phyloP scores from a whole-genome alignment of 2,113 vertebrate genomes.

The Anseranas semipalmata region DNA sequence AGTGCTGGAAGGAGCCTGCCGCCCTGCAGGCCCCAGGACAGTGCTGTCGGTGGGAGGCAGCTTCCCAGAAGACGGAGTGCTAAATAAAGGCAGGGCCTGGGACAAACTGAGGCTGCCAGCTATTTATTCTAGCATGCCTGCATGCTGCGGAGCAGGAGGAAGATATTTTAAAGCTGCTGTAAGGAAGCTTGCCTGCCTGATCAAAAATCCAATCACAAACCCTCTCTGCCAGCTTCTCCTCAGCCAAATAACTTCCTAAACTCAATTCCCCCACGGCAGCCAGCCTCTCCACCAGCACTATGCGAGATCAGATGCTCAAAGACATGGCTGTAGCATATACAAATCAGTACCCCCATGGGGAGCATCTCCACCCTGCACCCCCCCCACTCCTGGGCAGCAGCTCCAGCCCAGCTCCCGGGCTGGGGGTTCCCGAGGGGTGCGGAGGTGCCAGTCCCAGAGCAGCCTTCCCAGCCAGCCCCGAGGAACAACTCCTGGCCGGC shows the following conservation, averaged over 20 bases:
- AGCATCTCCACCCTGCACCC: background rate
- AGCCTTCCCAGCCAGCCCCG: background rate
- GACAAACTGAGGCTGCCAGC: slow-evolving; percentile 29
- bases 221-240: rapidly evolving
- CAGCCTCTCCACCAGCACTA: background rate
- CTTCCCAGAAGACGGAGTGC: slow-evolving; percentile 34
- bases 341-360: background rate
- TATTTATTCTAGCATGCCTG: slow-evolving; percentile 52
- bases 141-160: background rate
- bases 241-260: background rate
- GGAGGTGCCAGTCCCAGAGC: too few species aligned
- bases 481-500: background rate
- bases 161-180: slow-evolving; percentile 16
- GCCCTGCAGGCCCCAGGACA: background rate
- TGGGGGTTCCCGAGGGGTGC: too few species aligned
- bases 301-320: background rate
- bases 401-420: background rate
- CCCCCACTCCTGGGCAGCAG: background rate
- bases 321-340: background rate
- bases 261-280: background rate
- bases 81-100: slow-evolving; percentile 54
- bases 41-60: background rate
- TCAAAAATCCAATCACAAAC: background rate
- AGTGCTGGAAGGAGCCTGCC: background rate
- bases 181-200: background rate